These are phyloP conservation scores for Chaetogeoica ovagalla DNA, from an alignment of 2,888 invertebrate genomes.

Conservation along the genomic window DNA sequence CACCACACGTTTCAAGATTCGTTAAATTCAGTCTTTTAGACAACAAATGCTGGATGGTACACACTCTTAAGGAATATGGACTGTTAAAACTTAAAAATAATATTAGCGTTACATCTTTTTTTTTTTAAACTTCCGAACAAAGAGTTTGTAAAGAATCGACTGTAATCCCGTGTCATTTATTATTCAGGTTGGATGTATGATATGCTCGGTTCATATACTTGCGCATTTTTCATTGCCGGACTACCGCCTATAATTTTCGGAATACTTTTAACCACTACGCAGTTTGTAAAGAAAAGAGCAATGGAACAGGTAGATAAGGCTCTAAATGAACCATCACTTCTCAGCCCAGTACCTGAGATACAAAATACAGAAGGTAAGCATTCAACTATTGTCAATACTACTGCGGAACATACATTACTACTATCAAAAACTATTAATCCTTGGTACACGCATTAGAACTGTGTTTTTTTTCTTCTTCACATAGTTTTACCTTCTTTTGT, in stretches of 20 bases:
- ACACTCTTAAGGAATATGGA: too few relatives aligned
- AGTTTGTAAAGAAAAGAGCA: slow-evolving; percentile 1
- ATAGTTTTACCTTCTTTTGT: background rate
- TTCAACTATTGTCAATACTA: slow-evolving; percentile 9
- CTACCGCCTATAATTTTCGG: slow-evolving; percentile 83
- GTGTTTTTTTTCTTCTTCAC: background rate
- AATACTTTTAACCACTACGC: slow-evolving; percentile 54
- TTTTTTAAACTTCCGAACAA: too few relatives aligned
- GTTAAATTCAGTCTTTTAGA: too few relatives aligned
- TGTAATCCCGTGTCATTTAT: slow-evolving; percentile 49
- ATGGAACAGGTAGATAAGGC: background rate
- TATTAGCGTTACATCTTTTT: too few relatives aligned
- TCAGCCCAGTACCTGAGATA: background rate
- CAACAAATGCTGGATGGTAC: too few relatives aligned
- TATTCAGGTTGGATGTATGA: slow-evolving; percentile 61
- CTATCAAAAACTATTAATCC: slow-evolving; percentile 6
- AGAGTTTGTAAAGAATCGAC: too few relatives aligned
- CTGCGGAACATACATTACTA: slow-evolving; percentile 3
- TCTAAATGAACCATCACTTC: slow-evolving; percentile 28
- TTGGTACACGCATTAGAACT: slow-evolving; percentile 18
- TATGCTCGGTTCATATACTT: slow-evolving; percentile 66
- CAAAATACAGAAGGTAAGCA: slow-evolving; percentile 28
- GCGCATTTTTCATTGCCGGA: slow-evolving; percentile 82
- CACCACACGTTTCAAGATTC: too few relatives aligned
- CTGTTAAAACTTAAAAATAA: too few relatives aligned